phyloP scores from a whole-genome alignment of 2,888 invertebrate species.

The Oeneis ivallda region DNA sequence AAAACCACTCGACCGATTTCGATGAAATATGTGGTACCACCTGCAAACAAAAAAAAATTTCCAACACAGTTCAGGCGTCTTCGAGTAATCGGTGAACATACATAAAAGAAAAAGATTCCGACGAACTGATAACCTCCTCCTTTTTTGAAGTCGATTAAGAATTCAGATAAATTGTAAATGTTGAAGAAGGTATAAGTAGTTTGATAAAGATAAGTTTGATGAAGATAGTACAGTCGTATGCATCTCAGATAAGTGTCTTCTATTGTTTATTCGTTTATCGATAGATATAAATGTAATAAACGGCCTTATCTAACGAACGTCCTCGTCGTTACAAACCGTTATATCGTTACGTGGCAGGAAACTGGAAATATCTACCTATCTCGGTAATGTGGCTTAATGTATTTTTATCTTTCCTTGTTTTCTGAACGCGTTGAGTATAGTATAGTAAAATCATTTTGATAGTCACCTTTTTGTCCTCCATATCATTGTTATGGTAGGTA shows the following conservation, averaged over 20 bases:
- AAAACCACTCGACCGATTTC: too few relatives aligned
- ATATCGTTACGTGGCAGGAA: slow-evolving; percentile 6
- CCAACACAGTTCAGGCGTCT: too few relatives aligned
- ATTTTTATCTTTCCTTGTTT: neutral
- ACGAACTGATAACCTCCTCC: too few relatives aligned
- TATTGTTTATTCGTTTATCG: slow-evolving; percentile 13
- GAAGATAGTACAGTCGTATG: neutral
- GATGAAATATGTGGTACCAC: too few relatives aligned
- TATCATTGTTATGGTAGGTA: neutral
- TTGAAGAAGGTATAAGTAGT: neutral
- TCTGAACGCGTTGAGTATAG: neutral
- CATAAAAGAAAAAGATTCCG: too few relatives aligned
- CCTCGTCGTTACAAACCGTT: slow-evolving; percentile 5
- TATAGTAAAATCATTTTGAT: neutral
- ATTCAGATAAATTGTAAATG: too few relatives aligned
- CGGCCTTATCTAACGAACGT: slow-evolving; percentile 4
- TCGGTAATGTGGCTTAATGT: neutral
- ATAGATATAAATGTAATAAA: slow-evolving; percentile 2
- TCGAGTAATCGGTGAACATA: too few relatives aligned
- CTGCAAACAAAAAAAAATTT: too few relatives aligned
- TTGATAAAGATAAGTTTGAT: neutral
- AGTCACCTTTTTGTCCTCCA: neutral
- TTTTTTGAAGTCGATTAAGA: too few relatives aligned
- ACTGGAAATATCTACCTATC: neutral
- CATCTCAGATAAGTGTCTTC: neutral